A percentile compares a stretch with the other conserved stretches of the same genome.
Evolutionary conservation across 2,113 vertebrate species (phyloP).

Genomic region (Myodes glareolus): DNA sequence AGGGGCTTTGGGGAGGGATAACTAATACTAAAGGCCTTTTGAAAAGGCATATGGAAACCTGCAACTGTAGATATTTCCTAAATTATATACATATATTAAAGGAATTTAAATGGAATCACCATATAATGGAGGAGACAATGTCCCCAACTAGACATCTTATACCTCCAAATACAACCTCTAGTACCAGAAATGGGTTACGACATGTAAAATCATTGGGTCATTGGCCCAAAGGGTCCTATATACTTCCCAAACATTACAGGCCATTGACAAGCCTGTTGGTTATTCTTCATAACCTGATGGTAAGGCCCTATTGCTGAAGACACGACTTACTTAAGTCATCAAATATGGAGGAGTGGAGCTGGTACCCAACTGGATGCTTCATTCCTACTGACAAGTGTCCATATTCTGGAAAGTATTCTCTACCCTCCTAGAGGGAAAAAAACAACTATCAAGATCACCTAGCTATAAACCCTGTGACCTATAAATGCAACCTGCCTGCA

Average conservation of each 20-base stretch:
- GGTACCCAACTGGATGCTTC: not conserved
- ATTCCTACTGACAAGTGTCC: not conserved
- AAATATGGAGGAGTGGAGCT: not conserved
- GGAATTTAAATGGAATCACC: not conserved
- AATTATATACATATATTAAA: not conserved
- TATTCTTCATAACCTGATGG: too few relatives aligned
- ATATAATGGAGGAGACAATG: not conserved
- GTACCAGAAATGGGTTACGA: not conserved
- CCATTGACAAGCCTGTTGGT: not conserved
- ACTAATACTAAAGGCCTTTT: not conserved
- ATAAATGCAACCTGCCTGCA: too few relatives aligned
- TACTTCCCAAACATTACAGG: not conserved
- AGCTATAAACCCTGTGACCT: too few relatives aligned
- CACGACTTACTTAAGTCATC: too few relatives aligned
- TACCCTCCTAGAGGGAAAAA: too few relatives aligned
- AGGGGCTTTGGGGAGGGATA: not conserved
- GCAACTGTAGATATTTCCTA: not conserved
- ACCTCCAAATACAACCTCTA: not conserved
- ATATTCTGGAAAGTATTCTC: not conserved
- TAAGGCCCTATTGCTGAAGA: too few relatives aligned
- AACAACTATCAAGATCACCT: too few relatives aligned
- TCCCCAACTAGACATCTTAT: not conserved
- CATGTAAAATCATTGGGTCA: not conserved
- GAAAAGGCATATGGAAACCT: not conserved
- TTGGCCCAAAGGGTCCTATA: not conserved